Conservation (phyloP, 2,797 vertebrate genomes). For the Tympanoctomys barrerae region DNA sequence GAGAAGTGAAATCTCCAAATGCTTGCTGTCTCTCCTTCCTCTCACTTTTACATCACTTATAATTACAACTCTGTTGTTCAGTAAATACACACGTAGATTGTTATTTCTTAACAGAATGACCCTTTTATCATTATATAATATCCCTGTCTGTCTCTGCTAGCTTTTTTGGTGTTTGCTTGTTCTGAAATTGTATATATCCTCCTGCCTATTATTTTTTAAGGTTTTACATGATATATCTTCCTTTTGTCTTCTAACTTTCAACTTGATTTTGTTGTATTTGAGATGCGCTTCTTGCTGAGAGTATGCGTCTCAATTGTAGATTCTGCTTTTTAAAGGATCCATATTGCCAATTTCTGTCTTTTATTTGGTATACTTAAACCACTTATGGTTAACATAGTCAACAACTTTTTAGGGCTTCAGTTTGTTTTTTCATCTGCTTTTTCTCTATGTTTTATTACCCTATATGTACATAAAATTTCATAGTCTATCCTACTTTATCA, state of each 20-base stretch:
- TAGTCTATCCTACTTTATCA: neutral
- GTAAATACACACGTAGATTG: neutral
- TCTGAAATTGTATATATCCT: neutral
- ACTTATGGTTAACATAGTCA: neutral
- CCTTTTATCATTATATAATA: neutral
- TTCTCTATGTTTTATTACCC: neutral
- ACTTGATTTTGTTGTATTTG: neutral
- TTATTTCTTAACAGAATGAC: neutral
- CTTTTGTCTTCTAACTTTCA: neutral
- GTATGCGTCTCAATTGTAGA: neutral
- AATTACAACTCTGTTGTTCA: neutral
- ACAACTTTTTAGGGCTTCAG: neutral
- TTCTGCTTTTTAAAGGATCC: neutral
- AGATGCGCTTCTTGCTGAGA: neutral
- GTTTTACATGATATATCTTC: neutral
- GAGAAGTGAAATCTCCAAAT: too few species aligned
- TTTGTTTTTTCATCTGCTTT: neutral
- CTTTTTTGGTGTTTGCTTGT: neutral
- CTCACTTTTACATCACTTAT: neutral
- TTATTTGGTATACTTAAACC: neutral
- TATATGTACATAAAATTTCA: neutral
- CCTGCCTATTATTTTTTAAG: neutral
- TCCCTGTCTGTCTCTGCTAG: neutral
- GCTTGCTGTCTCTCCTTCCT: neutral
- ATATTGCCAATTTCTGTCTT: neutral